Evolutionary conservation across 2,113 vertebrate genomes (phyloP).

Genomic region (Camarhynchus parvulus): DNA sequence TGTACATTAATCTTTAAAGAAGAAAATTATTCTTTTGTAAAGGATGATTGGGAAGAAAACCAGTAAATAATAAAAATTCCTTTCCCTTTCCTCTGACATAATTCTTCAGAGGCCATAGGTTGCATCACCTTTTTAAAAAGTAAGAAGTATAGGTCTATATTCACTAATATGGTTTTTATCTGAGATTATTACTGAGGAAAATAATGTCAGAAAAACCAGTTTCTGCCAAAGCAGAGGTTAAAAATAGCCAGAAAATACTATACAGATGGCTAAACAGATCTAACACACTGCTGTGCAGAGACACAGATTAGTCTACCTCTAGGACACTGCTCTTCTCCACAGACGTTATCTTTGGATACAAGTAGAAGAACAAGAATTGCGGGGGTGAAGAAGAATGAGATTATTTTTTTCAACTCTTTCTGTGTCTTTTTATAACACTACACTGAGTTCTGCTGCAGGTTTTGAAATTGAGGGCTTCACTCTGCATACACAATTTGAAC

Average conservation of each 20-base stretch:
- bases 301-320: neutral
- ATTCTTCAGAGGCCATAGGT: neutral
- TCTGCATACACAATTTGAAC: neutral
- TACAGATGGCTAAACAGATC: constrained; percentile 48
- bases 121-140: neutral
- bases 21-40: neutral
- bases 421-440: neutral
- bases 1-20: neutral
- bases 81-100: neutral
- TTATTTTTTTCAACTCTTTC: neutral
- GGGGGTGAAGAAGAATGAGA: neutral
- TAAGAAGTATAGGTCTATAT: neutral
- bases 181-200: neutral
- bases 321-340: constrained; percentile 17
- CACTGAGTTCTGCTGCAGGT: neutral
- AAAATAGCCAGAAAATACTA: constrained; percentile 46
- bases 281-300: neutral
- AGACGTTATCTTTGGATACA: neutral
- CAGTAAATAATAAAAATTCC: neutral
- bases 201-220: neutral
- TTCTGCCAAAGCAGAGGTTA: constrained; percentile 16
- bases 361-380: neutral
- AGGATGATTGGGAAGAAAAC: neutral
- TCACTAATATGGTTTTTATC: neutral
- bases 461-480: neutral